A percentile compares a stretch with the other conserved stretches of the same genome.
These are phyloP conservation scores for Cataglyphis hispanica DNA, from an alignment of 1,140 invertebrate genomes.

Conservation along the genomic window DNA sequence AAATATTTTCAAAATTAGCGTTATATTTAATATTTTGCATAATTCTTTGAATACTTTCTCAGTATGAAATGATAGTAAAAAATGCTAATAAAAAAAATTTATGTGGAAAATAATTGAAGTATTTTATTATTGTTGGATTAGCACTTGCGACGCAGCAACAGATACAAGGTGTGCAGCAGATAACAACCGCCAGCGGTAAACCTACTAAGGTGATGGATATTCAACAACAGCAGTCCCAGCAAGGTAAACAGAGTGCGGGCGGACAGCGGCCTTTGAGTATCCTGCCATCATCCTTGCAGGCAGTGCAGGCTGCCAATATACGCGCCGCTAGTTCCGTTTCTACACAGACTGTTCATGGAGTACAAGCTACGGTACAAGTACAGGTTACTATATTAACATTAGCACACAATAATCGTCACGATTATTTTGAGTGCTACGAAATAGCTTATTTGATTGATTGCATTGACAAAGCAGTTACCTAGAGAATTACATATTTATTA, in stretches of 20 bases:
- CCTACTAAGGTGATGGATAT: slow-evolving; percentile 87
- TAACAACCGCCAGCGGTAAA: slow-evolving; percentile 82
- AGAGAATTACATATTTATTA: neutral
- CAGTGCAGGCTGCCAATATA: slow-evolving; percentile 87
- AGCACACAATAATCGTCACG: neutral
- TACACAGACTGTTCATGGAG: slow-evolving; percentile 91
- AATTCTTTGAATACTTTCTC: slow-evolving; percentile 25
- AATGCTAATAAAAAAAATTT: slow-evolving; percentile 7
- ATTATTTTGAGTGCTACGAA: neutral
- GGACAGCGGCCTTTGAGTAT: slow-evolving; percentile 89
- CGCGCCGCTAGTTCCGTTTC: slow-evolving; percentile 92
- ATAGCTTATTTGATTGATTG: slow-evolving; percentile 60
- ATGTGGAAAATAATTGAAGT: neutral
- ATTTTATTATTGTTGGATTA: slow-evolving; percentile 56
- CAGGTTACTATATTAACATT: slow-evolving; percentile 75
- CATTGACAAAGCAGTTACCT: neutral
- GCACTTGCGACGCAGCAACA: slow-evolving; percentile 86
- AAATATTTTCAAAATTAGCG: slow-evolving; percentile 1
- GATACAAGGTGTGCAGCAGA: slow-evolving; percentile 86
- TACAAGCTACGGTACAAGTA: slow-evolving; percentile 87
- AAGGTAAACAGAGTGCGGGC: slow-evolving; percentile 85
- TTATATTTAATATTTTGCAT: slow-evolving; percentile 59
- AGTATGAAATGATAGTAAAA: neutral
- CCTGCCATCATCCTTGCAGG: slow-evolving; percentile 88
- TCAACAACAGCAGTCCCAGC: slow-evolving; percentile 86